Conservation (phyloP, 2,797 vertebrate species). For the Hybognathus amarus region DNA sequence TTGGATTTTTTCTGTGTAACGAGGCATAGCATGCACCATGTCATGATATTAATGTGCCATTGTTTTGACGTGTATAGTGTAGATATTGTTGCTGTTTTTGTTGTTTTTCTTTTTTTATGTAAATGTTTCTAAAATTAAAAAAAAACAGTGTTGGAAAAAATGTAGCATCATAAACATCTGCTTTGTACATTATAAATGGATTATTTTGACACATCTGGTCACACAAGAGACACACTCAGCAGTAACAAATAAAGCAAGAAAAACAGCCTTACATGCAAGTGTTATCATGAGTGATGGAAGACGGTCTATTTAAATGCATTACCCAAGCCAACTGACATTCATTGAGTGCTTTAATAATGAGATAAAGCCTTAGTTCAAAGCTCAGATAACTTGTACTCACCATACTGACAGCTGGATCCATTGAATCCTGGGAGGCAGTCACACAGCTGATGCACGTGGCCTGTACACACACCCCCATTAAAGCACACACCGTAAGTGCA, state of each 20-base stretch:
- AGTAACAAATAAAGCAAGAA: conserved; percentile 6
- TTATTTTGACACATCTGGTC: neutral
- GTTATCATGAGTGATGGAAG: conserved; percentile 8
- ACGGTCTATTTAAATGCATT: neutral
- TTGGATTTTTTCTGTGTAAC: no score
- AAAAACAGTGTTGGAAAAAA: no score
- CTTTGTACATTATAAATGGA: neutral
- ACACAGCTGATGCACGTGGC: conserved; percentile 76
- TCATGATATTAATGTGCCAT: no score
- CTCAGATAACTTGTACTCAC: conserved; percentile 71
- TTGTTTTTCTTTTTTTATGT: no score
- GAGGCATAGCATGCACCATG: no score
- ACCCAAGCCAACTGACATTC: conserved; percentile 10
- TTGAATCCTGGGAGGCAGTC: conserved; percentile 82
- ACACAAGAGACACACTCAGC: neutral
- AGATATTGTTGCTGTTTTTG: no score
- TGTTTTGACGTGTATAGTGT: no score
- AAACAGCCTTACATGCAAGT: neutral
- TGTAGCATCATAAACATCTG: neutral
- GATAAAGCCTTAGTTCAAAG: conserved; percentile 3
- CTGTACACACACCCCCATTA: conserved; percentile 78
- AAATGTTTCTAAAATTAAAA: no score
- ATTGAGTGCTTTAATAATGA: neutral
- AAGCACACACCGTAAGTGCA: conserved; percentile 79
- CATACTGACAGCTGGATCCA: conserved; percentile 84